Evolutionary conservation across 2,797 vertebrate species (phyloP).

Genomic region (Aselliscus stoliczkanus): DNA sequence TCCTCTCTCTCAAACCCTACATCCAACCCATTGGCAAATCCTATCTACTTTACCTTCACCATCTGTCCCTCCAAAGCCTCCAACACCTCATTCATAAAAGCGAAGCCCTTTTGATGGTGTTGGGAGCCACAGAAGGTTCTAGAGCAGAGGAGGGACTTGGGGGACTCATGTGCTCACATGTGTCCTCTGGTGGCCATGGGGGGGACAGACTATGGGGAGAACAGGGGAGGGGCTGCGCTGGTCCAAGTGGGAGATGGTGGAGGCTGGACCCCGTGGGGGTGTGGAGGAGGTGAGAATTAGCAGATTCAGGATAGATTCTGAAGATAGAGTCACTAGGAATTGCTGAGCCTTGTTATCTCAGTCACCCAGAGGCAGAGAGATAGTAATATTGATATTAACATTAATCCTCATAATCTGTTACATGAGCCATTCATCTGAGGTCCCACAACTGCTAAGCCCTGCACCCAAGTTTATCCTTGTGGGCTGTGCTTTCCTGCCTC

Average conservation of each 20-base stretch:
- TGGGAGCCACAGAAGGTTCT: background rate
- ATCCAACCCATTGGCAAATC: background rate
- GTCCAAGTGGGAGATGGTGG: background rate
- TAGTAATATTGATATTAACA: background rate
- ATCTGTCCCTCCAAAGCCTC: background rate
- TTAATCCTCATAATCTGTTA: background rate
- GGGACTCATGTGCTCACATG: background rate
- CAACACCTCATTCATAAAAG: background rate
- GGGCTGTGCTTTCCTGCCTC: background rate
- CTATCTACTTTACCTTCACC: background rate
- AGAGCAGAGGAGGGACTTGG: background rate
- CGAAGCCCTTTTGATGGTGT: background rate
- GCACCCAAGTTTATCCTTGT: background rate
- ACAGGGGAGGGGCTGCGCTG: background rate
- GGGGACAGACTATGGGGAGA: background rate
- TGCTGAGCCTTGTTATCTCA: background rate
- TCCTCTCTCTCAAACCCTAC: background rate
- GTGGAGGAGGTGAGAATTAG: background rate
- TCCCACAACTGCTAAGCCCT: background rate
- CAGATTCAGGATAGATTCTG: background rate
- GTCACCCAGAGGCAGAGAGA: background rate
- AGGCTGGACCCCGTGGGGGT: background rate
- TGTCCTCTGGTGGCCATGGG: background rate
- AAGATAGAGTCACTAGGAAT: background rate
- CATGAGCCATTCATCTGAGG: background rate